Evolutionary conservation across 2,888 invertebrate species (phyloP).

Genomic region (Acrobasis repandana): DNA sequence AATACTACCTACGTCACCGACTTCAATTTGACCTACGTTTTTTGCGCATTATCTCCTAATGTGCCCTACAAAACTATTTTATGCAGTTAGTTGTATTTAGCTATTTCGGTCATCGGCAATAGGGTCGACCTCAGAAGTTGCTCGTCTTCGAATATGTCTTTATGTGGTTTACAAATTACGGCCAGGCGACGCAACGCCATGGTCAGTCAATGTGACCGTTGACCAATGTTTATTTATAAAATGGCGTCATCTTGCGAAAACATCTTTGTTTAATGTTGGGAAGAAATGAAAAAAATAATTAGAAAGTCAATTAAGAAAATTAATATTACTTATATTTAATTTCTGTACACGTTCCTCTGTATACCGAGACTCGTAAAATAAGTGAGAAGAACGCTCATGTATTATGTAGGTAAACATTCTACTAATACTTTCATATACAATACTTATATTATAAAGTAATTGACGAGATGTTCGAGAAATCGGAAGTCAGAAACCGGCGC

Average conservation of each 20-base stretch:
- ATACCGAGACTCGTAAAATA: too few species aligned
- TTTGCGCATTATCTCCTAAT: not conserved
- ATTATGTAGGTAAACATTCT: too few species aligned
- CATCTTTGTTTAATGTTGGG: slow-evolving; percentile 3
- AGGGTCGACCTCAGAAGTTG: not conserved
- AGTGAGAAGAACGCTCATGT: too few species aligned
- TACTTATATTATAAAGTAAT: not conserved
- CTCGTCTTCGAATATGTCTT: slow-evolving; percentile 1
- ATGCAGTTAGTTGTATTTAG: not conserved
- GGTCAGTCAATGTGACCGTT: slow-evolving; percentile 6
- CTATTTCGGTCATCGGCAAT: not conserved
- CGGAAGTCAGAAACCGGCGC: not conserved
- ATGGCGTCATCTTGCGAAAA: slow-evolving; percentile 16
- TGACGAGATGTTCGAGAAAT: not conserved
- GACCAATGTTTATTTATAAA: slow-evolving; percentile 14
- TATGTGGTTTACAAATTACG: slow-evolving; percentile 13
- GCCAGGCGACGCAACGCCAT: slow-evolving; percentile 1
- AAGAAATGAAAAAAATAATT: not conserved
- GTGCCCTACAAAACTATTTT: not conserved
- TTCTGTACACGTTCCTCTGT: too few species aligned
- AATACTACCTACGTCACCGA: too few species aligned
- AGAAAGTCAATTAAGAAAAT: not conserved
- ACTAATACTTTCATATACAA: too few species aligned
- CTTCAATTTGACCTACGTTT: not conserved
- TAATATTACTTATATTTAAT: too few species aligned